phyloP scores from a whole-genome alignment of 2,888 invertebrate species.

The Diarsia brunnea region DNA sequence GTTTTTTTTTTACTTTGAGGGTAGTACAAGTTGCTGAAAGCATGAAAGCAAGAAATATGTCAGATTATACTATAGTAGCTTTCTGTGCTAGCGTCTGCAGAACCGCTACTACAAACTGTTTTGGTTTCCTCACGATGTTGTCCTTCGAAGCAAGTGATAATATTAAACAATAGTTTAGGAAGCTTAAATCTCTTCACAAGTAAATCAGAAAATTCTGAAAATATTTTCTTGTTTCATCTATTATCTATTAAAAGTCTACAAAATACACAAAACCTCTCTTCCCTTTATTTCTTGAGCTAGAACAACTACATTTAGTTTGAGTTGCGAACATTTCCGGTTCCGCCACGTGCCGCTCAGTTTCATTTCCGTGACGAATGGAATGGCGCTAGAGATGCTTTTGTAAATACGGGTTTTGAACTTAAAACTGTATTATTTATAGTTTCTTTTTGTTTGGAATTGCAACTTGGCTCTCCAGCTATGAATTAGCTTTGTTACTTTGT shows the following conservation, averaged over 20 bases:
- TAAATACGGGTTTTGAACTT: constrained; percentile 24
- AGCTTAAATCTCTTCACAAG: too few species aligned
- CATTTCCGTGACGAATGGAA: constrained; percentile 56
- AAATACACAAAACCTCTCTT: constrained; percentile 3
- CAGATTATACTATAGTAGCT: too few species aligned
- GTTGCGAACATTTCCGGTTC: constrained; percentile 60
- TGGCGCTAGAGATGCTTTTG: constrained; percentile 14
- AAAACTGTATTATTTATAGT: constrained; percentile 1
- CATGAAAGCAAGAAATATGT: too few species aligned
- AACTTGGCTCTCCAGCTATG: background rate
- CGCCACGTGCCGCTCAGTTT: constrained; percentile 36
- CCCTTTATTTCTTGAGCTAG: background rate
- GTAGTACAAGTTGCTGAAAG: too few species aligned
- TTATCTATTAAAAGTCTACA: background rate
- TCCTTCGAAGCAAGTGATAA: too few species aligned
- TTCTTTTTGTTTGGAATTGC: constrained; percentile 11
- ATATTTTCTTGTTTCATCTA: background rate
- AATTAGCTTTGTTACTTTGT: too few species aligned
- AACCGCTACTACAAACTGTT: too few species aligned
- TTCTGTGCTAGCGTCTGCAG: too few species aligned
- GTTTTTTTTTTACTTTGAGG: too few species aligned
- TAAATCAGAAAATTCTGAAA: too few species aligned
- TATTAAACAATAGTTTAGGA: too few species aligned
- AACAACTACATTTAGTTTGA: constrained; percentile 36
- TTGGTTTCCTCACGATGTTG: too few species aligned